Base-by-base conservation (phyloP, 2,113 vertebrate genomes). In the Struthio camelus region DNA sequence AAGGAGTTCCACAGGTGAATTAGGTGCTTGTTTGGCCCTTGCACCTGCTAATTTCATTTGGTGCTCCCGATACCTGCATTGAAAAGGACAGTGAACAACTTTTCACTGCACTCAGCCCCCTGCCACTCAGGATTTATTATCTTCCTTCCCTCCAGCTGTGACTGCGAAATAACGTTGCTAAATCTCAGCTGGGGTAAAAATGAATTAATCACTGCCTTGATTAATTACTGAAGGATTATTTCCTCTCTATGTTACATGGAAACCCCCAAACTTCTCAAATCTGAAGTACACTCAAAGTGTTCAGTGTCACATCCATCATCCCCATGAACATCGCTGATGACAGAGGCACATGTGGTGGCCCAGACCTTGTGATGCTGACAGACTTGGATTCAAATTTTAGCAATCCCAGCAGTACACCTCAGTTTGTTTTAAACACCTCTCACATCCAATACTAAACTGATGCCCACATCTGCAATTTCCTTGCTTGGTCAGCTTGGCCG, bases 141-240 rank as follows among this genome's bases (percentile, higher is more conserved):
- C 94, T 91, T 95, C 40, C 67, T 95, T 94, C 59, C 58, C 59
- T 96, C 93, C 91, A 95, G 96, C 90, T 97, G 93, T 90, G 94
- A 85, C 67, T 91, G 91, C 87, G 71, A 95, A 96, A 91, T 90
- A 94, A 96, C 58, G 76, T 77, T 91, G 76, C 91, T 85, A 93
- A 96, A 90, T 94, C 79, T 93, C 94, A 83, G 53, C 67, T 93
- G 89, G 91, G 76, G 79, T 89, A 91, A 90, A 94, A 96, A 93
- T 34, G 54, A 59, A 96, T 96, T 94, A 91, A 97, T 96, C 94
- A 94, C 90, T 87, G 87, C 59, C 81, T 95, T 96, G 94, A 95
- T 94, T 96, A 95, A 97, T 96, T 94, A 83, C 93, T 90, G 85
- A 94, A 95, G 82, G 85, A 93, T 96, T 90, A 93, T 94, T 97